Evolutionary conservation across 2,888 invertebrate genomes (phyloP), one percentile per base, ranked within the genome.

Genomic region (Leucophora obtusa): DNA sequence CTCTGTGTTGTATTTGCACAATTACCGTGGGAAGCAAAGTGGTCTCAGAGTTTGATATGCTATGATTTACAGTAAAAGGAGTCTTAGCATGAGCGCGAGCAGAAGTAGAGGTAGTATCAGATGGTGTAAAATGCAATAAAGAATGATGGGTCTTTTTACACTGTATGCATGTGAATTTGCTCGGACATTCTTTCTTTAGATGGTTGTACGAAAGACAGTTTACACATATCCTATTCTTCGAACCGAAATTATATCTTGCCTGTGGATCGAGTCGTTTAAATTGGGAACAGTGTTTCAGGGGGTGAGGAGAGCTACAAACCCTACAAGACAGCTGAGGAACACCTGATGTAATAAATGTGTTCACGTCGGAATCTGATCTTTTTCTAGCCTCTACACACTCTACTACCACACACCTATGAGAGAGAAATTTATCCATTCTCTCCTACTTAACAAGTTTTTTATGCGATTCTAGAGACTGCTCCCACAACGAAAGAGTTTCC

Each of bases 341-440:
- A 2, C n/a, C 18, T 18, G 15, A 18, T 17, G 18, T n/a, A 7
- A 14, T 24, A 24, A 54, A 54, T 10, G 35, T 15, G 18, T 18
- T 18, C 8, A 14, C 18, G 11, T 65, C 35, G 8, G 58, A 2
- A 53, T 33, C 17, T 7, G 10, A 0, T 8, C 21, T 18, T 14
- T 24, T 54, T 15, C 51, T 1, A 6, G n/a, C 8, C 35, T 54
- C 38, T 8, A 66, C 18, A 3, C 66, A 8, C 21, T 66, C 66
- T 11, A 43, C 71, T n/a, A n/a, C n/a, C n/a, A n/a, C n/a, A n/a
- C n/a, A n/a, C n/a, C n/a, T n/a, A n/a, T n/a, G n/a, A n/a, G n/a
- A n/a, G n/a, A n/a, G n/a, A n/a, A n/a, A n/a, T n/a, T n/a, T 47
- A 18, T 70, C 58, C 69, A 76, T 62, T 28, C 69, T 56, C 11